phyloP scores from a whole-genome alignment of 2,797 vertebrate genomes.

The Ciconia nigra region DNA sequence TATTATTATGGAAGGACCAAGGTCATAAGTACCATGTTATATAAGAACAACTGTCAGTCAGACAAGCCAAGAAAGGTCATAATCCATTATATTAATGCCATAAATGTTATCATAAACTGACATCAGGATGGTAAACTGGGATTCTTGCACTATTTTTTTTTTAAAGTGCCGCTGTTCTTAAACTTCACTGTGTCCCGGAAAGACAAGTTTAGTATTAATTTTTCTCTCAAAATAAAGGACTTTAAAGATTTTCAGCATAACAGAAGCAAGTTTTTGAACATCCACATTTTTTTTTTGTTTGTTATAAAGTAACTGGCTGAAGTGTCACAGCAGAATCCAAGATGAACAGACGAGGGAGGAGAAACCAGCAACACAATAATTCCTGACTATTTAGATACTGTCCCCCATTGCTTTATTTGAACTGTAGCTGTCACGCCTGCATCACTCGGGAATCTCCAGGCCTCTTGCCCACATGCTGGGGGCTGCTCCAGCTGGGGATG shows the following conservation, averaged over 20 bases:
- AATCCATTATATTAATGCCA: constrained; percentile 21
- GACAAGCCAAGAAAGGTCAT: constrained; percentile 1
- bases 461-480: not conserved
- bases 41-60: constrained; percentile 38
- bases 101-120: not conserved
- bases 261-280: not conserved
- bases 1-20: constrained; percentile 34
- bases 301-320: not conserved
- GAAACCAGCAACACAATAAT: not conserved
- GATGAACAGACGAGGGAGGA: not conserved
- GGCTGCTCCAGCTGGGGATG: not conserved
- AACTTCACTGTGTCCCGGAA: not conserved
- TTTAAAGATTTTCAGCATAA: not conserved
- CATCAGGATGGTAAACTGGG: not conserved
- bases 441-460: not conserved
- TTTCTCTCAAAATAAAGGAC: not conserved
- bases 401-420: not conserved
- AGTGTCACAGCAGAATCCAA: not conserved
- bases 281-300: not conserved
- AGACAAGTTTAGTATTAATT: not conserved
- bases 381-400: not conserved
- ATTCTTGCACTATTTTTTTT: constrained; percentile 10
- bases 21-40: constrained; percentile 35
- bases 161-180: not conserved
- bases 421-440: not conserved